Evolutionary conservation across 37 sponge, comb jelly and placozoan species (phyloP).

Genomic region (Cliona cf. orientalis): DNA sequence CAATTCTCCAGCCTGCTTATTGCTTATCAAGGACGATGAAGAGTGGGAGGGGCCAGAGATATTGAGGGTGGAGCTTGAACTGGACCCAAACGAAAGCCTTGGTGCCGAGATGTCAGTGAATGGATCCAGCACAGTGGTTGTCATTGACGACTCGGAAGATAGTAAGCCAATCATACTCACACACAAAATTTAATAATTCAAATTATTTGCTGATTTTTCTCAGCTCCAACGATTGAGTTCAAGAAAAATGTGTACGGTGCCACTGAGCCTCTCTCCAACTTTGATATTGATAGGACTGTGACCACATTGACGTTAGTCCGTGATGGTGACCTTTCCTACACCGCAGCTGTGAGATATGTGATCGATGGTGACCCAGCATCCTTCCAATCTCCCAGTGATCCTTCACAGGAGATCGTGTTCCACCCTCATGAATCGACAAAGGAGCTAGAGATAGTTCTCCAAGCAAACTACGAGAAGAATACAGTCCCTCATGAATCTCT

Average conservation of each 20-base stretch:
- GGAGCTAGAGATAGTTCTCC: too few relatives aligned
- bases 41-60: constrained; percentile 36
- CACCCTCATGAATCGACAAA: too few relatives aligned
- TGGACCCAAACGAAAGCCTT: neutral
- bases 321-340: constrained; percentile 22
- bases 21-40: constrained; percentile 27
- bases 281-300: constrained; percentile 1
- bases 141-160: constrained; percentile 48
- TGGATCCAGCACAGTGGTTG: neutral
- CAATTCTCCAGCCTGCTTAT: constrained; percentile 13
- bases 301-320: constrained; percentile 10
- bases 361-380: too few relatives aligned
- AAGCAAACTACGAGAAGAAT: too few relatives aligned
- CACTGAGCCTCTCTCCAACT: constrained; percentile 63
- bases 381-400: too few relatives aligned
- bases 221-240: constrained; percentile 36
- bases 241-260: neutral
- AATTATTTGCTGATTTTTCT: neutral
- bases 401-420: too few relatives aligned
- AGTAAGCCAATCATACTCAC: constrained; percentile 7
- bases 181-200: neutral
- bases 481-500: too few relatives aligned
- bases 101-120: neutral
- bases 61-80: neutral
- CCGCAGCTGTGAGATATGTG: constrained; percentile 7